phyloP scores from a whole-genome alignment of 1,140 invertebrate genomes.

The Pantala flavescens region DNA sequence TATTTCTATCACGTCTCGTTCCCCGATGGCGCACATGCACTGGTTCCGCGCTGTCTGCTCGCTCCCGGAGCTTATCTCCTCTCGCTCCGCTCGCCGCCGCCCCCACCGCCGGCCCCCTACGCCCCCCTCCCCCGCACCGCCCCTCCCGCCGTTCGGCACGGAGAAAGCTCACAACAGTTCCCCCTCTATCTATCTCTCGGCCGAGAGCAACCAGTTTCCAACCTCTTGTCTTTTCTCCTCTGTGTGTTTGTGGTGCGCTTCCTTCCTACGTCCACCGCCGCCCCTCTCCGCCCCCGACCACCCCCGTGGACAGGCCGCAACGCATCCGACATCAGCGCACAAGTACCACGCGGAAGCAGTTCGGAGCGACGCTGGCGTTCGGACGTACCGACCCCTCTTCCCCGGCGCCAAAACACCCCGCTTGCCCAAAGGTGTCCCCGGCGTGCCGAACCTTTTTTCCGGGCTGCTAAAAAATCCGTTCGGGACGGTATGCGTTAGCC shows the following conservation, averaged over 20 bases:
- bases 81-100: neutral
- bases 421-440: neutral
- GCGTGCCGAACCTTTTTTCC: no score
- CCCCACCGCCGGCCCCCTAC: neutral
- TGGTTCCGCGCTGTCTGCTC: slow-evolving; percentile 1
- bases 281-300: neutral
- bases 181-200: neutral
- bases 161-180: slow-evolving; percentile 8
- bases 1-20: neutral
- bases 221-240: neutral
- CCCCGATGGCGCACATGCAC: neutral
- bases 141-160: neutral
- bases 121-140: neutral
- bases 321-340: no score
- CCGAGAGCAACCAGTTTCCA: slow-evolving; percentile 7
- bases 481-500: no score
- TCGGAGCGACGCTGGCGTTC: neutral
- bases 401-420: neutral
- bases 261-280: neutral
- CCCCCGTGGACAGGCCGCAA: neutral
- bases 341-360: neutral
- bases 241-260: neutral
- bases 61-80: neutral
- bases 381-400: neutral
- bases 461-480: no score